Percentiles rank a stretch among this genome's conserved stretches.
phyloP scores from a whole-genome alignment of 2,888 invertebrate genomes.

The Andrena bucephala region DNA sequence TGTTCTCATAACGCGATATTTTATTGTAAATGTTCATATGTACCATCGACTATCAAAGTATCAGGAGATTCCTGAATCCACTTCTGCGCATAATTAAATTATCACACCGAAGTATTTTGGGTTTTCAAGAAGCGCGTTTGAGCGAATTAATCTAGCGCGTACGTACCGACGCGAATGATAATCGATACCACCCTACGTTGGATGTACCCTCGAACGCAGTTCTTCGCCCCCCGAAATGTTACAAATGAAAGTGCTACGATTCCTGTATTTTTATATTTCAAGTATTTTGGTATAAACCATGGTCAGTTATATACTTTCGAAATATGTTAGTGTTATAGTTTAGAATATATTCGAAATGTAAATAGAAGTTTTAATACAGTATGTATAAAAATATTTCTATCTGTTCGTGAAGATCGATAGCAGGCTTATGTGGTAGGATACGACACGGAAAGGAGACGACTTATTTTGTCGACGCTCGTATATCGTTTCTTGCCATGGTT shows the following conservation, averaged over 20 bases:
- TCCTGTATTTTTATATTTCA: constrained; percentile 67
- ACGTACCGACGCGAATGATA: background rate
- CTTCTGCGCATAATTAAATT: constrained; percentile 44
- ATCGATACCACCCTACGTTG: too few relatives aligned
- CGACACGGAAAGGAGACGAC: background rate
- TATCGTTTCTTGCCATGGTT: constrained; percentile 65
- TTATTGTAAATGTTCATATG: constrained; percentile 48
- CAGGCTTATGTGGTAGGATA: background rate
- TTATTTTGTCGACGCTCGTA: constrained; percentile 8
- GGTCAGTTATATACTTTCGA: constrained; percentile 53
- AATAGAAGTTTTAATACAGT: constrained; percentile 44
- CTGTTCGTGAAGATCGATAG: constrained; percentile 15
- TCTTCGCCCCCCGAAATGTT: constrained; percentile 43
- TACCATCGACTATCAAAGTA: constrained; percentile 38
- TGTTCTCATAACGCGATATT: constrained; percentile 39
- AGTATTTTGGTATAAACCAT: constrained; percentile 67
- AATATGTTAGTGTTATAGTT: constrained; percentile 44
- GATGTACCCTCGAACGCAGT: constrained; percentile 38
- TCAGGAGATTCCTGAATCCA: constrained; percentile 34
- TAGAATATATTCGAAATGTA: constrained; percentile 46
- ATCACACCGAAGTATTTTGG: constrained; percentile 46
- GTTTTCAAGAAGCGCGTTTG: constrained; percentile 43
- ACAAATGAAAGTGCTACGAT: constrained; percentile 52
- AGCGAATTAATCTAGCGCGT: background rate
- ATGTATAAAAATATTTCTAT: constrained; percentile 40